These are phyloP conservation scores for Papilio gigon DNA, from an alignment of 2,888 invertebrate genomes.

Conservation along the genomic window DNA sequence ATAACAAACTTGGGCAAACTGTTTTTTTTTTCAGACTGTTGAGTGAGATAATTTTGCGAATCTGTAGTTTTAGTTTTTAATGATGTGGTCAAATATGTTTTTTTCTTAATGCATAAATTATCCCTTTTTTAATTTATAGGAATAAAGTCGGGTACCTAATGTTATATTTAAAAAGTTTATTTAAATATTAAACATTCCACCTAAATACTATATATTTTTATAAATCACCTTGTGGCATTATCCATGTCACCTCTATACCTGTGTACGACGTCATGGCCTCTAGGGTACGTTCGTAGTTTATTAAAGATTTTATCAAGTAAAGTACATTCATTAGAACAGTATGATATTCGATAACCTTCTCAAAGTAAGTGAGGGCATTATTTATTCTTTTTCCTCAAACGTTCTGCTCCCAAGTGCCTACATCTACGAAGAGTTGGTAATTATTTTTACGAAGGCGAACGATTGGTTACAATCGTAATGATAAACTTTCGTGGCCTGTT, in stretches of 20 bases:
- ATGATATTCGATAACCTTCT: slow-evolving; percentile 13
- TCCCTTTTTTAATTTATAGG: not conserved
- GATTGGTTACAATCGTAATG: not conserved
- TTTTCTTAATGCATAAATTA: not conserved
- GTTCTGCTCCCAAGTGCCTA: not conserved
- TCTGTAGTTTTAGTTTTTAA: not conserved
- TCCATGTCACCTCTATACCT: slow-evolving; percentile 1
- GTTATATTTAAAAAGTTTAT: not conserved
- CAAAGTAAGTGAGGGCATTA: not conserved
- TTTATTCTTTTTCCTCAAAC: not conserved
- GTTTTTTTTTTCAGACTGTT: slow-evolving; percentile 44
- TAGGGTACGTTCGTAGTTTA: not conserved
- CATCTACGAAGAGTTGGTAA: not conserved
- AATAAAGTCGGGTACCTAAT: not conserved
- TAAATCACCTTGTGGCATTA: not conserved
- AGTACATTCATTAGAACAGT: not conserved
- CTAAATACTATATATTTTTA: not conserved
- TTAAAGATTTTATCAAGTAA: slow-evolving; percentile 4
- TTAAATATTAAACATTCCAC: not conserved
- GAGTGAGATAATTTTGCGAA: slow-evolving; percentile 29
- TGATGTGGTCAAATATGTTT: not conserved
- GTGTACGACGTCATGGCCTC: not conserved
- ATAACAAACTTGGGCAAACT: slow-evolving; percentile 34
- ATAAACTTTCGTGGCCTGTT: not conserved
- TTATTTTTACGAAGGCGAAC: not conserved